Evolutionary conservation across 2,797 vertebrate species (phyloP), one percentile per base, ranked within the genome.

Genomic region (Discoglossus pictus): DNA sequence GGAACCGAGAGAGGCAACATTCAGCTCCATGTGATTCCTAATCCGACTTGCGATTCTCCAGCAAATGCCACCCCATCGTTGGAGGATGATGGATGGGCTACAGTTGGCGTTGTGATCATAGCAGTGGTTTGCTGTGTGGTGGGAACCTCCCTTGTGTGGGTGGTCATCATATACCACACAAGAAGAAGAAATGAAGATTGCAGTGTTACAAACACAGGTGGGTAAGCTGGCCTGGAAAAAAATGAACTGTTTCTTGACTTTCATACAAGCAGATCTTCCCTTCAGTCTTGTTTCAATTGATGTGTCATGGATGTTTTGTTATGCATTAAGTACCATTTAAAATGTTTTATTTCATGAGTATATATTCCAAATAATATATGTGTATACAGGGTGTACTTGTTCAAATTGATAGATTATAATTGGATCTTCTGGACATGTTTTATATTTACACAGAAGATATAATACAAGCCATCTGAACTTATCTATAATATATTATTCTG

Each of bases 161-260:
- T 99, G 81, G 91, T 98, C 80, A 97, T 99, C 82, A 99, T 99
- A 72, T 99, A 99, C 85, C 97, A 99, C 86, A 99, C 96, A 0
- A 89, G 97, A 48, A 87, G 92, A 50, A 92, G 92, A 65, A 94
- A 87, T 1, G 97, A 98, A 73, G 95, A 97, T 79, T 98, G 95
- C 84, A 98, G 96, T 68, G 90, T 98, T 68, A 97, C 96, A 78
- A 98, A 98, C 86, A 98, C 96, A 81, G 97, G 97, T 98, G 73
- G 65, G 91, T 85, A 74, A 78, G 71, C 67, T 69, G 44, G 23
- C 52, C 18, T 74, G 81, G 59, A 65, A 2, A 12, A 61, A 73
- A 9, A 8, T 4, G 2, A 0, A 9, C 21, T 1, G 21, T 46
- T 53, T 7, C 21, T 12, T 44, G 54, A 31, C 27, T 31, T 4